Percentiles rank a stretch among this genome's conserved stretches.
These are phyloP conservation scores for Muntiacus muntjak DNA, from an alignment of 2,113 vertebrate species.

Conservation along the genomic window DNA sequence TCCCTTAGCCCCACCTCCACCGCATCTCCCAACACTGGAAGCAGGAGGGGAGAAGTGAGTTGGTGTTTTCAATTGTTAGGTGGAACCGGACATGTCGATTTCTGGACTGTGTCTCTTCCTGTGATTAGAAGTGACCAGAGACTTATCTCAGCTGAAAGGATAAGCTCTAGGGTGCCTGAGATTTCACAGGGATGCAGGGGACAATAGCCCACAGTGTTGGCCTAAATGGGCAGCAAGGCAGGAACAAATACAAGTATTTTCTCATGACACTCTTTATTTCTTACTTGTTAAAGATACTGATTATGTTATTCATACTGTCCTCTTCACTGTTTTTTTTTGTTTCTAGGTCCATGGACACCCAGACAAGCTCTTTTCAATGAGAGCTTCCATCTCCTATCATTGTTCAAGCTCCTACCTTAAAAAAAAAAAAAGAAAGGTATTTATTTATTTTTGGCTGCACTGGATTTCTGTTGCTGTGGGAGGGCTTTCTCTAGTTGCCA, in stretches of 20 bases:
- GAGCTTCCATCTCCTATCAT: neutral
- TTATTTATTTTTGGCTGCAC: neutral
- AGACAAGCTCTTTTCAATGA: neutral
- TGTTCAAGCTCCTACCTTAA: neutral
- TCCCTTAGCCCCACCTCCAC: rapidly evolving
- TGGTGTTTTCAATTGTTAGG: neutral
- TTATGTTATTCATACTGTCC: neutral
- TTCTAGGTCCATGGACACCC: neutral
- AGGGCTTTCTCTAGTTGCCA: neutral
- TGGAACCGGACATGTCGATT: neutral
- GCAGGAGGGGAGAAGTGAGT: neutral
- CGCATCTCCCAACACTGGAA: rapidly evolving
- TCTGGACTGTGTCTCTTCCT: neutral
- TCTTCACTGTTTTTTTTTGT: neutral
- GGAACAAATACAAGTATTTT: neutral
- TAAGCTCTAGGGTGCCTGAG: neutral
- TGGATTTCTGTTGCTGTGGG: neutral
- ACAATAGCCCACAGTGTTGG: too few relatives aligned
- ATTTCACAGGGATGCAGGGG: neutral
- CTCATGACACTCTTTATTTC: neutral
- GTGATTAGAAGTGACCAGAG: neutral
- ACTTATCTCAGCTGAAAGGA: neutral
- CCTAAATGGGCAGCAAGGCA: neutral
- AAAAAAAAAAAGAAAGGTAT: neutral
- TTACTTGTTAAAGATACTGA: neutral